Conservation (phyloP, 30 jellyfish, hydroid and myxozoan genomes). For the Morbakka virulenta region DNA sequence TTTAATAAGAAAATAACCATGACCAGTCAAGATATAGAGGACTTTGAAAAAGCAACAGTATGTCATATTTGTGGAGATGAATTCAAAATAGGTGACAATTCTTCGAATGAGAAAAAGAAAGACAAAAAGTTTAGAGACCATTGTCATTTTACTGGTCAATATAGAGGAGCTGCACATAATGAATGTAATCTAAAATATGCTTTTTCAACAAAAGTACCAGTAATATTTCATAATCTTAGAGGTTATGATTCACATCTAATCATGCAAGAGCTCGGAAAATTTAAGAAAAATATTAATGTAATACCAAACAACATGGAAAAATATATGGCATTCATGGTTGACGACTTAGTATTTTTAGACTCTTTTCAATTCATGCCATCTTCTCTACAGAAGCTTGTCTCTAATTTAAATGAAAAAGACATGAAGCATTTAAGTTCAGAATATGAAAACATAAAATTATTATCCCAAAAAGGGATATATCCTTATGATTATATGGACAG, state of each 20-base stretch:
- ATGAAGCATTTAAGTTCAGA: neutral
- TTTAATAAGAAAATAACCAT: constrained; percentile 18
- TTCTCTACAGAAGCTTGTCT: constrained; percentile 21
- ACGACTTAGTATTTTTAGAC: constrained; percentile 33
- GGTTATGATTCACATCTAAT: constrained; percentile 35
- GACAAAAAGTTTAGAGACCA: constrained; percentile 43
- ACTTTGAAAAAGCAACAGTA: constrained; percentile 6
- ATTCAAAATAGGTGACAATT: constrained; percentile 6
- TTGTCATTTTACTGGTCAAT: constrained; percentile 45
- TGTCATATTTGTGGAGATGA: constrained; percentile 26
- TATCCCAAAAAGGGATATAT: constrained; percentile 58
- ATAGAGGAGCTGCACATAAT: too few species aligned
- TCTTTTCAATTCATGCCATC: constrained; percentile 39
- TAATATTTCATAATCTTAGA: too few species aligned
- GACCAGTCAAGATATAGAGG: neutral
- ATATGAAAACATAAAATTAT: neutral
- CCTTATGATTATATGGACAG: too few species aligned
- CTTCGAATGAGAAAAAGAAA: neutral
- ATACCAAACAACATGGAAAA: too few species aligned
- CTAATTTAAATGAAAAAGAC: constrained; percentile 2
- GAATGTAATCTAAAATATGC: constrained; percentile 24
- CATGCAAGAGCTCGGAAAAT: constrained; percentile 41
- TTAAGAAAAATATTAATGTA: constrained; percentile 6
- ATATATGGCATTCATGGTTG: constrained; percentile 30
- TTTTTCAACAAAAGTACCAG: constrained; percentile 14